Conservation (phyloP, 2,888 invertebrate species). For the Tanytarsus gracilentus region DNA sequence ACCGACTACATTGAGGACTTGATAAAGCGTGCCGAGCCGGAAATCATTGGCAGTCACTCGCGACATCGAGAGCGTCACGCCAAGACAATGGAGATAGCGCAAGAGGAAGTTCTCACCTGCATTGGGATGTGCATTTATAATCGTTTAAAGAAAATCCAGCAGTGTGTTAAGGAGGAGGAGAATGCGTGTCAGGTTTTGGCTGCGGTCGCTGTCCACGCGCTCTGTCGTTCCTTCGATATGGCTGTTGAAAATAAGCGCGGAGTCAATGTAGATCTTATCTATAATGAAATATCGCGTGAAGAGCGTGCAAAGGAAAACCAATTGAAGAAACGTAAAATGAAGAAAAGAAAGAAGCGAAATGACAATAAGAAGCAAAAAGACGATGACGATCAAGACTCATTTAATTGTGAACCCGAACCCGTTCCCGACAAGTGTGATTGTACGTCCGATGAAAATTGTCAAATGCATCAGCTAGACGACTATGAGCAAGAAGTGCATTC, state of each 20-base stretch:
- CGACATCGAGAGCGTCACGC: slow-evolving; percentile 86
- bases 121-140: slow-evolving; percentile 90
- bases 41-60: slow-evolving; percentile 60
- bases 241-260: slow-evolving; percentile 84
- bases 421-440: slow-evolving; percentile 33
- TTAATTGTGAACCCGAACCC: slow-evolving; percentile 31
- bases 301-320: slow-evolving; percentile 76
- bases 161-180: slow-evolving; percentile 81
- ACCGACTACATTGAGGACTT: slow-evolving; percentile 82
- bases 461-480: slow-evolving; percentile 15
- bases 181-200: slow-evolving; percentile 90
- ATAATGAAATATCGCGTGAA: slow-evolving; percentile 78
- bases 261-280: slow-evolving; percentile 77
- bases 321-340: slow-evolving; percentile 79
- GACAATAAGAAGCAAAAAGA: slow-evolving; percentile 41
- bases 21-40: slow-evolving; percentile 84
- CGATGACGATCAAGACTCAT: slow-evolving; percentile 35
- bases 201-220: slow-evolving; percentile 76
- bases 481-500: slow-evolving; percentile 46
- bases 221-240: slow-evolving; percentile 82
- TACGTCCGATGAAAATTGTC: slow-evolving; percentile 27
- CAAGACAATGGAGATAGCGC: slow-evolving; percentile 93
- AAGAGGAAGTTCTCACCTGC: slow-evolving; percentile 92
- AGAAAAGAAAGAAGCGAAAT: slow-evolving; percentile 63
- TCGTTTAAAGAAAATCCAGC: slow-evolving; percentile 75